A percentile compares a stretch with the other conserved stretches of the same genome.
Conservation (phyloP, 2,888 invertebrate genomes). For the Yponomeuta evonymella region DNA sequence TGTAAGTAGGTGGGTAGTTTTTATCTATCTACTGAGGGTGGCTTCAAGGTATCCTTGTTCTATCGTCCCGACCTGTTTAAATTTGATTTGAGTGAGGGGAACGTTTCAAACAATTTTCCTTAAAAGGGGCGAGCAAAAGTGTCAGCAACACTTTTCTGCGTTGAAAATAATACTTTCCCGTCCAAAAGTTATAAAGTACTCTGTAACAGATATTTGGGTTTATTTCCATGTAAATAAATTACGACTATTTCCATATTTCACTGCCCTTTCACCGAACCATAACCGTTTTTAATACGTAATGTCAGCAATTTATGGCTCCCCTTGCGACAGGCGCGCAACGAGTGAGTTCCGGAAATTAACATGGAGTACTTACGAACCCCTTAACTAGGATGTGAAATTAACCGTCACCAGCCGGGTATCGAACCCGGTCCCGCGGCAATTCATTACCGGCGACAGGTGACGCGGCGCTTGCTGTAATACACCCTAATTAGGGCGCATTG, state of each 20-base stretch:
- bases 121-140: no score
- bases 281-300: not conserved
- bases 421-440: constrained; percentile 31
- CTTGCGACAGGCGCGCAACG: not conserved
- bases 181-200: no score
- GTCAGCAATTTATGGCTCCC: not conserved
- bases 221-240: not conserved
- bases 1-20: no score
- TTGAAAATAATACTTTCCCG: no score
- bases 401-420: constrained; percentile 45
- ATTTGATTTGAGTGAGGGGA: no score
- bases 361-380: not conserved
- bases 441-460: constrained; percentile 28
- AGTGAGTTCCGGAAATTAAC: constrained; percentile 7
- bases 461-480: not conserved
- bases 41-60: no score
- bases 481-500: constrained; percentile 6
- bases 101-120: no score
- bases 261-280: not conserved
- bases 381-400: constrained; percentile 19
- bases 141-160: no score
- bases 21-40: no score
- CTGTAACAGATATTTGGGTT: no score
- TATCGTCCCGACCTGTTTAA: no score
- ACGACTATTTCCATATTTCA: not conserved